A percentile compares a stretch with the other conserved stretches of the same genome.
phyloP scores from a whole-genome alignment of 2,113 vertebrate species.

The Aramus guarauna region DNA sequence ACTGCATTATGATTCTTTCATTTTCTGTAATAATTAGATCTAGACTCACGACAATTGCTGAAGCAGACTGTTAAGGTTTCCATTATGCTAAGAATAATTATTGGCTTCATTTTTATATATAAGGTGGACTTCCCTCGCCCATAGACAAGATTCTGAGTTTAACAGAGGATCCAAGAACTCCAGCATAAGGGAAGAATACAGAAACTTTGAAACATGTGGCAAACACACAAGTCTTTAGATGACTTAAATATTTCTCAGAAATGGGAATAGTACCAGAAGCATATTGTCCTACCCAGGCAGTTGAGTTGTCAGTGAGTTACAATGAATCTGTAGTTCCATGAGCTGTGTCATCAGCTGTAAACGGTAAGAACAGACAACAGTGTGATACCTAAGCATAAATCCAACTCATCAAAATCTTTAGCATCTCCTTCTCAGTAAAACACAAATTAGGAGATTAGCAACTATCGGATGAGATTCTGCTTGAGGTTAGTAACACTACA shows the following conservation, averaged over 20 bases:
- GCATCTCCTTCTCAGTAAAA: background rate
- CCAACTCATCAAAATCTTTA: background rate
- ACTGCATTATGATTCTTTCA: background rate
- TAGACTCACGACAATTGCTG: background rate
- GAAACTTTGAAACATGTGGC: accelerated
- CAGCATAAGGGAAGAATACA: background rate
- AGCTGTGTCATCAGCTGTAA: background rate
- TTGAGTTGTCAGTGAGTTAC: background rate
- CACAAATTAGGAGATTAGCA: background rate
- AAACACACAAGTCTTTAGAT: background rate
- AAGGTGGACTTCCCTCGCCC: accelerated
- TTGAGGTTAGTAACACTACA: background rate
- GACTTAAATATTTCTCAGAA: background rate
- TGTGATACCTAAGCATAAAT: background rate
- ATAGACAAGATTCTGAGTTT: background rate
- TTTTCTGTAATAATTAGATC: background rate
- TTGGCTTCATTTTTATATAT: background rate
- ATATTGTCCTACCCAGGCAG: background rate
- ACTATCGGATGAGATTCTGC: background rate
- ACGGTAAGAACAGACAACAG: background rate
- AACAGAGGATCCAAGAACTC: background rate
- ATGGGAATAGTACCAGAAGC: background rate
- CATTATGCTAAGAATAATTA: background rate
- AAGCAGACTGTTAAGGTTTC: background rate
- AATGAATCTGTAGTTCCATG: background rate